Evolutionary conservation across 1,140 invertebrate species (phyloP), one percentile per base, ranked within the genome.

Genomic region (Saccostrea cuccullata): DNA sequence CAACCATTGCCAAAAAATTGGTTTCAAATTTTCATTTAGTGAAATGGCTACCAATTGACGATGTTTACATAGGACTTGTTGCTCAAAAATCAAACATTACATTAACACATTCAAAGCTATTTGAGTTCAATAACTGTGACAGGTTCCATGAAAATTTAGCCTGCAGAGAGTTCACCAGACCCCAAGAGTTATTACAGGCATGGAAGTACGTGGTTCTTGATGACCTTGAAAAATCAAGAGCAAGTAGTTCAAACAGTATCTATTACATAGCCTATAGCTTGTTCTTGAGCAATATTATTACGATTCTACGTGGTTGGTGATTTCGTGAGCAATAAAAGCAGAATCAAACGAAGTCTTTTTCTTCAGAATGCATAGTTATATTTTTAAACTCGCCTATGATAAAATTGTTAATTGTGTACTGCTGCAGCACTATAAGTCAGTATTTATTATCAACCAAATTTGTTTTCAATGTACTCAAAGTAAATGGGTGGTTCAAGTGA

Each of bases 21-120:
- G 26, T n/a, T n/a, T 60, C 56, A 9, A 67, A 20, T 67, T 85
- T 85, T 85, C 84, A 55, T 40, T 60, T 56, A 23, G 84, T 85
- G n/a, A 85, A 85, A 67, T 85, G 56, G 47, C 2, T 85, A 30
- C 60, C 55, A 40, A 60, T 85, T 26, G 84, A 85, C 20, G 84
- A 85, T 64, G 84, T 85, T 26, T 85, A 60, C 2, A 58, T 85
- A 2, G 86, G 86, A 23, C 67, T 87, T 82, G 86, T 87, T n/a
- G 67, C 86, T 8, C 67, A 87, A 56, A 87, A 55, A 58, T 23
- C 82, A 15, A 1, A 13, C 9, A 56, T 87, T 56, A 77, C 26
- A 3, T 30, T 77, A 17, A 77, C 23, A 30, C 70, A 77, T 36
- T 77, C 70, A 40, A 77, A 30, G 15, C 36, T 77, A 36, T 40